A percentile compares a stretch with the other conserved stretches of the same genome.
Evolutionary conservation across 2,888 invertebrate species (phyloP).

Genomic region (Dilophus febrilis): DNA sequence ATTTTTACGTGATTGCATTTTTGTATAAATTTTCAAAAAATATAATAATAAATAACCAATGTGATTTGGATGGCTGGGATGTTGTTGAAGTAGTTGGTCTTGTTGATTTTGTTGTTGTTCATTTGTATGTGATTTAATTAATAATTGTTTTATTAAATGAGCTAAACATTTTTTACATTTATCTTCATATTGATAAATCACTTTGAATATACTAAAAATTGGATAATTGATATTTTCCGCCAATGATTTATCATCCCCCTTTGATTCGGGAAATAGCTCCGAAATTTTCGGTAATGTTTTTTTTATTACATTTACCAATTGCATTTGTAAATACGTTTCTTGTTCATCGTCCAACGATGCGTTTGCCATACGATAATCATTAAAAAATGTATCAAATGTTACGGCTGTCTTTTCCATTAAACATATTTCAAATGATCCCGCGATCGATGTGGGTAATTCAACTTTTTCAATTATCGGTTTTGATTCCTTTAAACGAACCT

Average conservation of each 20-base stretch:
- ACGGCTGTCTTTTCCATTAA: constrained; percentile 23
- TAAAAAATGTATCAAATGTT: constrained; percentile 26
- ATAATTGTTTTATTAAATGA: constrained; percentile 65
- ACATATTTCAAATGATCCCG: constrained; percentile 28
- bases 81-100: too few species aligned
- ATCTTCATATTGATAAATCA: constrained; percentile 60
- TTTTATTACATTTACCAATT: constrained; percentile 21
- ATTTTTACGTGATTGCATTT: constrained; percentile 36
- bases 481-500: constrained; percentile 29
- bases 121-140: constrained; percentile 42
- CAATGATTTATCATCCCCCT: constrained; percentile 40
- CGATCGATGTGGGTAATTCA: constrained; percentile 25
- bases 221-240: constrained; percentile 67
- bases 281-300: constrained; percentile 24
- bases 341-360: constrained; percentile 26
- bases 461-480: constrained; percentile 27
- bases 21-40: constrained; percentile 66
- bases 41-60: constrained; percentile 79
- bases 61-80: too few species aligned
- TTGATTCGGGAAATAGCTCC: constrained; percentile 33
- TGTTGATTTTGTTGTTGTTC: constrained; percentile 12
- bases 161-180: constrained; percentile 60
- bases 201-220: constrained; percentile 74
- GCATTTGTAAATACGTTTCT: constrained; percentile 26
- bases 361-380: constrained; percentile 23